Conservation (phyloP, 2,797 vertebrate genomes). For the Natrix natrix region DNA sequence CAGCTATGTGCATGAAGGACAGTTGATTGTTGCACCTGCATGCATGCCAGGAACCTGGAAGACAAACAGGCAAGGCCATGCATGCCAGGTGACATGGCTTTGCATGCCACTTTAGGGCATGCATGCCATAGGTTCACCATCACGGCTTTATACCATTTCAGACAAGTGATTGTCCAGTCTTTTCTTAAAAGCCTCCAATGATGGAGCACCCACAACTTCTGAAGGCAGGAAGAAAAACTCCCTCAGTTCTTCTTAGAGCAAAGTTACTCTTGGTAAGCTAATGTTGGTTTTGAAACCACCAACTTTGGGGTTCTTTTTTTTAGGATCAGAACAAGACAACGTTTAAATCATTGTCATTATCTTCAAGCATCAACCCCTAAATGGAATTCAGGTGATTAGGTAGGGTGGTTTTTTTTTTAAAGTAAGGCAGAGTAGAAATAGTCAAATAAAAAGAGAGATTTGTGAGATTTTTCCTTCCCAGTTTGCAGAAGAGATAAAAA, state of each 20-base stretch:
- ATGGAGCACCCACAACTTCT: not conserved
- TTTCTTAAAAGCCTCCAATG: not conserved
- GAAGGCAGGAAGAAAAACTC: not conserved
- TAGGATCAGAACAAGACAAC: not conserved
- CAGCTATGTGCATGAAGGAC: too few species aligned
- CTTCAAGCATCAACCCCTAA: not conserved
- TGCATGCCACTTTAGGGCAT: too few species aligned
- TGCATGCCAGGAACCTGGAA: too few species aligned
- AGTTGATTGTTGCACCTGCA: too few species aligned
- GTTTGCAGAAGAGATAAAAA: constrained; percentile 11
- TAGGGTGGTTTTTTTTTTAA: not conserved
- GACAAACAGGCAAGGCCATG: too few species aligned
- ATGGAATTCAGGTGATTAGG: not conserved
- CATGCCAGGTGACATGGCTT: too few species aligned
- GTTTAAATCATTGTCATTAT: not conserved
- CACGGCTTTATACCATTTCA: too few species aligned
- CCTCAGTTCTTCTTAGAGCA: not conserved
- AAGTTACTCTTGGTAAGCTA: not conserved
- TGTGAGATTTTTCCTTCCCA: not conserved
- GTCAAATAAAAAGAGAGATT: not conserved
- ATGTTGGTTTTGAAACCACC: not conserved
- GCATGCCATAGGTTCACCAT: too few species aligned
- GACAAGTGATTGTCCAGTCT: not conserved
- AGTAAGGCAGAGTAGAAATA: too few species aligned
- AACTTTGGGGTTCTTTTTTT: not conserved